A percentile compares a stretch with the other conserved stretches of the same genome.
Evolutionary conservation across 2,888 invertebrate genomes (phyloP).

Genomic region (Pollenia amentaria): DNA sequence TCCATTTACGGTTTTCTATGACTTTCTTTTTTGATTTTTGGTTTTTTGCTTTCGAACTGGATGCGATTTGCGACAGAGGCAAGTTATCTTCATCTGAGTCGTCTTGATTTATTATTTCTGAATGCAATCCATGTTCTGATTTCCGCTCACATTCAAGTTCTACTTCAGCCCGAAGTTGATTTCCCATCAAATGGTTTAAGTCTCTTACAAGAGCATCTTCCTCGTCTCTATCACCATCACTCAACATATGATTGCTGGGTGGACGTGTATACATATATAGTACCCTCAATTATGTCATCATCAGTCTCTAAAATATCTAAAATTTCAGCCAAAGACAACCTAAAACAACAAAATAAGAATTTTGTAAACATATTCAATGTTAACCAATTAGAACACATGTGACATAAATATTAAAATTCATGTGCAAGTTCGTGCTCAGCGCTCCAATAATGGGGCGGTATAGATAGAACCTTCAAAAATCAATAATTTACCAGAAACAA

Average conservation of each 20-base stretch:
- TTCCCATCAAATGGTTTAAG: constrained; percentile 10
- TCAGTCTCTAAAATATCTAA: constrained; percentile 26
- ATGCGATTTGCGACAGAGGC: constrained; percentile 15
- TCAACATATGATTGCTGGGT: constrained; percentile 13
- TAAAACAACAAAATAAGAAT: constrained; percentile 3
- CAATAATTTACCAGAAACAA: too few species aligned
- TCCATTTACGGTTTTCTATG: background rate
- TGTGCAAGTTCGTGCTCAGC: constrained; percentile 8
- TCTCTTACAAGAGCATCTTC: constrained; percentile 11
- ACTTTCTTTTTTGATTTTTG: background rate
- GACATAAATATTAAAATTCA: background rate
- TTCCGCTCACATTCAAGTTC: constrained; percentile 8
- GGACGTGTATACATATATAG: constrained; percentile 12
- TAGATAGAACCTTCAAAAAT: too few species aligned
- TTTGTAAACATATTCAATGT: too few species aligned
- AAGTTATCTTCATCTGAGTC: background rate
- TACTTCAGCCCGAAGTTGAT: constrained; percentile 19
- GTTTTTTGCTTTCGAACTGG: background rate
- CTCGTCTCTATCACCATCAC: constrained; percentile 13
- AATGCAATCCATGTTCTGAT: background rate
- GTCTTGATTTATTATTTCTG: background rate
- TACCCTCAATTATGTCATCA: constrained; percentile 32
- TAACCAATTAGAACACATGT: background rate
- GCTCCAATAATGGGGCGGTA: constrained; percentile 21
- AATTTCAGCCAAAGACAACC: constrained; percentile 24